These are phyloP conservation scores for Eciton burchellii DNA, from an alignment of 1,140 invertebrate species.

Conservation along the genomic window DNA sequence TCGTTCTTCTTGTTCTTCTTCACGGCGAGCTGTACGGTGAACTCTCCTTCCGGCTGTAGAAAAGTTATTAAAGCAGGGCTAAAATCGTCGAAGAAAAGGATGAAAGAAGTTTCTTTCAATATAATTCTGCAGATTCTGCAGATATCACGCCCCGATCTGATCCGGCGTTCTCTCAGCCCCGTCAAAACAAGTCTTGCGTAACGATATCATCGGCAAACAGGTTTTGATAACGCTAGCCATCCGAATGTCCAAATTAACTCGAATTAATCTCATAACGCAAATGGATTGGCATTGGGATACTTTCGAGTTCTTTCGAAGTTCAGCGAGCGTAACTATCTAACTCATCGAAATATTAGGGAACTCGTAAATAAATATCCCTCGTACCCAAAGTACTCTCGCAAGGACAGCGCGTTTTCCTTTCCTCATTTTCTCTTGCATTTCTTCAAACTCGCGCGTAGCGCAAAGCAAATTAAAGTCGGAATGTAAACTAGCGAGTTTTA, in stretches of 20 bases:
- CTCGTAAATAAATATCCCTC: background rate
- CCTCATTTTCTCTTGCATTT: background rate
- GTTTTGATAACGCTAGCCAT: constrained; percentile 15
- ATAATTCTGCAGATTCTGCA: too few relatives aligned
- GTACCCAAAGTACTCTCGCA: background rate
- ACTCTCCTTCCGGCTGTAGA: too few relatives aligned
- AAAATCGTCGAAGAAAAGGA: too few relatives aligned
- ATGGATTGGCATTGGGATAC: background rate
- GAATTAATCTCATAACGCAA: too few relatives aligned
- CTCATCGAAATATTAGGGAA: constrained; percentile 1
- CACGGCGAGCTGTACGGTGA: too few relatives aligned
- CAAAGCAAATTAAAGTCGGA: background rate
- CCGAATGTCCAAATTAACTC: constrained; percentile 8
- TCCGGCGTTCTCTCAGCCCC: background rate
- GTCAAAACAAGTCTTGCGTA: background rate
- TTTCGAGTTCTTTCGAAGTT: background rate
- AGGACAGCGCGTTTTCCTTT: background rate
- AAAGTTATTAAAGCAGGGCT: too few relatives aligned
- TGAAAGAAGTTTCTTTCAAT: too few relatives aligned
- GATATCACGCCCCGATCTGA: background rate
- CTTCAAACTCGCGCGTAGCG: background rate
- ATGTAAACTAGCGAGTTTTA: background rate
- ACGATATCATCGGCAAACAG: background rate
- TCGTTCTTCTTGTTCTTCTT: too few relatives aligned
- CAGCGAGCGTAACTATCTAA: background rate